Base-by-base conservation (phyloP, 2,113 vertebrate species). In the Seriola dumerili region DNA sequence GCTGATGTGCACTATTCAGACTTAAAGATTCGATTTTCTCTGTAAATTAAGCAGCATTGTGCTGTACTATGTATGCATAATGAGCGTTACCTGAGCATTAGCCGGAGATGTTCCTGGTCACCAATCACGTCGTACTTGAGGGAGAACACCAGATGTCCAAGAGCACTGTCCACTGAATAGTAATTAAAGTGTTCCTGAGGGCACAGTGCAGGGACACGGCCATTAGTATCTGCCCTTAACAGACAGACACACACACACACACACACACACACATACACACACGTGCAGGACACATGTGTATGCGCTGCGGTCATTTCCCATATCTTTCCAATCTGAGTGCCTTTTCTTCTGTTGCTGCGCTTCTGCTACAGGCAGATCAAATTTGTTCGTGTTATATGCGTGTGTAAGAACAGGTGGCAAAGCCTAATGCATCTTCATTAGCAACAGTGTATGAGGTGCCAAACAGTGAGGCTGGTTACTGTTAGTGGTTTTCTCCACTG, bases 151-250 rank as follows among this genome's bases (percentile, higher is more conserved):
- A 99, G 96, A 90, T 99, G 97, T 75, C 98, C 98, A 9, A 99
- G 94, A 0, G 94, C 96, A 0, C 93, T 83, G 93, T 99, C 98
- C 94, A 97, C 91, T 25, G 97, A 97, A 95, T 99, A 99, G 96
- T 98, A 99, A 92, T 98, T 99, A 94, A 99, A 99, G 92, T 99
- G 98, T 81, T 99, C 98, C 98, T 99, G 91, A 77, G 83, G 93
- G 83, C 84, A 89, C 66, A 91, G 74, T 36, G 86, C 68, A 87
- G 46, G 71, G 83, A 78, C 21, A 83, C 19, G 40, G 38, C 25
- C 70, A 78, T 93, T 86, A 89, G 63, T 84, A 58, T 78, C 44
- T 50, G 71, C 72, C 83, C 70, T 54, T 36, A 62, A 61, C 64
- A 82, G 40, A 73, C 70, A 64, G 59, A 63, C 29, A 29, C 29